phyloP scores from a whole-genome alignment of 2,888 invertebrate genomes.

The Pristionchus japonicus region DNA sequence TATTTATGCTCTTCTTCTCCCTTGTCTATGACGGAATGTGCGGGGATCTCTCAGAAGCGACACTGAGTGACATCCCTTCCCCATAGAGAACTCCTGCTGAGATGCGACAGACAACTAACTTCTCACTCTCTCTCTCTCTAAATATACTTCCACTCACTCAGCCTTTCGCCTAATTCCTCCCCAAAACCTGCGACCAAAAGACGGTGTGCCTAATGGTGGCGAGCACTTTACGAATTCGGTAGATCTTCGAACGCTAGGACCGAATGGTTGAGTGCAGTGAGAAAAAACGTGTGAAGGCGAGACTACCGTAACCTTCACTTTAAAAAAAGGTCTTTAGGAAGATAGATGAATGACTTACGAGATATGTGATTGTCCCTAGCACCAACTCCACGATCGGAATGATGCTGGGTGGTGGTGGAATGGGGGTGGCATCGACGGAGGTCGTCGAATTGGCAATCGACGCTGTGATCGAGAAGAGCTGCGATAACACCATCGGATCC shows the following conservation, averaged over 20 bases:
- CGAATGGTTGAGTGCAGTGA: too few species aligned
- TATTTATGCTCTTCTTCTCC: slow-evolving; percentile 19
- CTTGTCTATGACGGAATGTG: slow-evolving; percentile 19
- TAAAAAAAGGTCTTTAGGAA: not conserved
- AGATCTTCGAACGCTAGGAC: not conserved
- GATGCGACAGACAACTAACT: not conserved
- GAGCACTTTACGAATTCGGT: not conserved
- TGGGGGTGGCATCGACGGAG: not conserved
- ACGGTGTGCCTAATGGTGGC: not conserved
- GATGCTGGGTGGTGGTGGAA: slow-evolving; percentile 33
- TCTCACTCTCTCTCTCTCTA: too few species aligned
- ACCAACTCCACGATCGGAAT: slow-evolving; percentile 71
- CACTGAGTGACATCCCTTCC: slow-evolving; percentile 20
- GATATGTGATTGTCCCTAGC: slow-evolving; percentile 82
- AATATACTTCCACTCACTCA: slow-evolving; percentile 3
- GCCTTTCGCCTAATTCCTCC: not conserved
- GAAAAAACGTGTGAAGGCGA: too few species aligned
- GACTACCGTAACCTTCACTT: too few species aligned
- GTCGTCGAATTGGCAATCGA: slow-evolving; percentile 30
- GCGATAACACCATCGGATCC: slow-evolving; percentile 42
- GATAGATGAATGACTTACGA: slow-evolving; percentile 79
- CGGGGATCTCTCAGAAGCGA: not conserved
- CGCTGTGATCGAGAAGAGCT: slow-evolving; percentile 20
- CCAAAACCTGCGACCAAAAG: not conserved
- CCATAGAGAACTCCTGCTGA: slow-evolving; percentile 1